Percentiles rank a stretch among this genome's conserved stretches.
These are phyloP conservation scores for Nanger granti DNA, from an alignment of 2,113 vertebrate species.

Conservation along the genomic window DNA sequence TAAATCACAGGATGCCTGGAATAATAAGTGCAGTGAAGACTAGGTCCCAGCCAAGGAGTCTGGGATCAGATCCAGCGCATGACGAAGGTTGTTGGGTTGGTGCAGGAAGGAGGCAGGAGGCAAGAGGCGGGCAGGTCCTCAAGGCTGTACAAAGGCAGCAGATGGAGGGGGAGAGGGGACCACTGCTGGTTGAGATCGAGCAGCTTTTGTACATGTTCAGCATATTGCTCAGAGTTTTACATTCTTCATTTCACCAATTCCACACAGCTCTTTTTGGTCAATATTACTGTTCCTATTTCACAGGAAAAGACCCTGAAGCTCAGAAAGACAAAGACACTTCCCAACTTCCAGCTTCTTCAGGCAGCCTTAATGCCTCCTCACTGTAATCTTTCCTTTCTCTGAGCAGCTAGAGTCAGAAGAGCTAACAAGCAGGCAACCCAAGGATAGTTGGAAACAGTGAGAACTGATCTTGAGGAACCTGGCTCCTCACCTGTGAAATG, in stretches of 20 bases:
- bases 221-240: neutral
- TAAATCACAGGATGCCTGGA: constrained; percentile 38
- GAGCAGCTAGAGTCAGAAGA: neutral
- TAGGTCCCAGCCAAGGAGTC: neutral
- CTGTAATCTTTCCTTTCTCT: neutral
- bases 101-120: neutral
- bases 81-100: constrained; percentile 16
- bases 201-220: neutral
- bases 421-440: neutral
- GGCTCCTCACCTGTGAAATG: neutral
- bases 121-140: neutral
- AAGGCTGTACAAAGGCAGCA: neutral
- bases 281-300: neutral
- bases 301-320: neutral
- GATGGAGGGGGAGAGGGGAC: neutral
- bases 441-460: neutral
- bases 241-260: neutral
- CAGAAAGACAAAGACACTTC: neutral
- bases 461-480: neutral
- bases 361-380: neutral
- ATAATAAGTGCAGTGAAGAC: constrained; percentile 28
- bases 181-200: neutral
- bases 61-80: constrained; percentile 30
- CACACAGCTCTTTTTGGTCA: neutral
- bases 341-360: neutral